Evolutionary conservation across 2,113 vertebrate genomes (phyloP).

Genomic region (Numenius arquata): DNA sequence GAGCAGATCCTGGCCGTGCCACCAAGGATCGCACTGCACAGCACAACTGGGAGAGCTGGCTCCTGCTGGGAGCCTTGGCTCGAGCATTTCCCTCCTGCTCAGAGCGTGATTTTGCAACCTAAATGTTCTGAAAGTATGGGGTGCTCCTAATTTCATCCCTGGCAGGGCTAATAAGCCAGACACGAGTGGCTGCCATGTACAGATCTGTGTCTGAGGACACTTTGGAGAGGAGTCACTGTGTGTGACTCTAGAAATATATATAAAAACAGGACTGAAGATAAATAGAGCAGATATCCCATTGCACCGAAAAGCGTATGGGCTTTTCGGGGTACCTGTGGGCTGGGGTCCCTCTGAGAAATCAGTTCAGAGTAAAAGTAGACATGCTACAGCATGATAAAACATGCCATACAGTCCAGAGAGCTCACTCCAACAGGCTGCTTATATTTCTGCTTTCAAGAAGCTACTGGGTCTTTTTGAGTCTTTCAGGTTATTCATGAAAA

Average conservation of each 20-base stretch:
- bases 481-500: background rate
- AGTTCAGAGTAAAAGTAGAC: background rate
- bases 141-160: background rate
- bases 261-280: background rate
- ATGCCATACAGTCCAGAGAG: background rate
- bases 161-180: background rate
- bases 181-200: rapidly evolving
- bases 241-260: background rate
- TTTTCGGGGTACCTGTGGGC: background rate
- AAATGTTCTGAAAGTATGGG: background rate
- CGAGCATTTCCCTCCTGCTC: background rate
- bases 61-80: background rate
- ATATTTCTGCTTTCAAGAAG: background rate
- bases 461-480: rapidly evolving
- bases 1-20: background rate
- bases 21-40: background rate
- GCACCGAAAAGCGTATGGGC: background rate
- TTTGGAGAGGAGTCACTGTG: background rate
- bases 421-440: background rate
- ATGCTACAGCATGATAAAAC: background rate
- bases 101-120: background rate
- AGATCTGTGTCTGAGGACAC: background rate
- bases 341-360: background rate
- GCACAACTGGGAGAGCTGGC: background rate
- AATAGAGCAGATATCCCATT: background rate